Evolutionary conservation across 2,113 vertebrate genomes (phyloP).

Genomic region (Camelus dromedarius): DNA sequence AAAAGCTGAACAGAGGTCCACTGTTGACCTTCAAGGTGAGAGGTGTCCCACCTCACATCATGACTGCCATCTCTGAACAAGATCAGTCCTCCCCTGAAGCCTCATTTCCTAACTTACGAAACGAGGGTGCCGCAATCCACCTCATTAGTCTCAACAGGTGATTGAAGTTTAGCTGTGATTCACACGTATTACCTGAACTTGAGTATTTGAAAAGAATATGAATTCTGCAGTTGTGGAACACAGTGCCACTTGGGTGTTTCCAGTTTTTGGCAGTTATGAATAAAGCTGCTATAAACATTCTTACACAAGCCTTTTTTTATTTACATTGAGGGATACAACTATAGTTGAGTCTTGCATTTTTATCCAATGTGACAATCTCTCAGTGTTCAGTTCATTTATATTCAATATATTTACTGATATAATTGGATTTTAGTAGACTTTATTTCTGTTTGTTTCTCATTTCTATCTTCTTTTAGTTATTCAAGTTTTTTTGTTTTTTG

Average conservation of each 20-base stretch:
- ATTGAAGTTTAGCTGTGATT: neutral
- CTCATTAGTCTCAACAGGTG: neutral
- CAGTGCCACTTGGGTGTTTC: neutral
- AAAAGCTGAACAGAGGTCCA: neutral
- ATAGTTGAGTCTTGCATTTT: neutral
- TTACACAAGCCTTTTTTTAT: neutral
- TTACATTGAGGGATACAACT: neutral
- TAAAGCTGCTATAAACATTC: neutral
- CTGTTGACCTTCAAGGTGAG: neutral
- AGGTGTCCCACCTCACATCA: neutral
- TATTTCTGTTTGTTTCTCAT: neutral
- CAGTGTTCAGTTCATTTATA: neutral
- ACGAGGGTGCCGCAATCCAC: neutral
- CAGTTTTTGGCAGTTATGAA: neutral
- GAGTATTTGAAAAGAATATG: neutral
- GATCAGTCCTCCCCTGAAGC: neutral
- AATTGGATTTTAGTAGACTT: neutral
- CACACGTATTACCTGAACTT: neutral
- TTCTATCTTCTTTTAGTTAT: neutral
- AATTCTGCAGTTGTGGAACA: neutral
- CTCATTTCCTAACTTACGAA: neutral
- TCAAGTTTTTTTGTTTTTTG: neutral
- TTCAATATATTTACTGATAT: neutral
- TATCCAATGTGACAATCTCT: neutral
- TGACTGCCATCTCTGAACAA: neutral